Evolutionary conservation across 2,113 vertebrate genomes (phyloP), one percentile per base, ranked within the genome.

Genomic region (Pagrus major): DNA sequence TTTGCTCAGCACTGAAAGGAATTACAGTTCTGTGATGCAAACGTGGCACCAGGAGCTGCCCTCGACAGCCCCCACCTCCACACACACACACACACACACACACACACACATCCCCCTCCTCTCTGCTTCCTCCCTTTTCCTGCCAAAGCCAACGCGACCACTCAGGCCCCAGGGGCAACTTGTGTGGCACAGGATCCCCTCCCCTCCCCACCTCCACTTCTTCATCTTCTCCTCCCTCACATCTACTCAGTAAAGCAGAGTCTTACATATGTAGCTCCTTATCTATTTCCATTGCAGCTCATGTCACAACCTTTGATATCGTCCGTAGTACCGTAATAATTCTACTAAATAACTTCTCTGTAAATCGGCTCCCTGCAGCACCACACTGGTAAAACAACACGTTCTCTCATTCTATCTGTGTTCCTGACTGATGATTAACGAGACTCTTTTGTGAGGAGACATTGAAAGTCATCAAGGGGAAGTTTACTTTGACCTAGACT

Each of bases 21-120:
- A 88, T 88, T 67, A 83, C 78, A 92, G 89, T 92, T 87, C 83
- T 82, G 84, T 91, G 89, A 91, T 94, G 93, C 59, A 90, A 93
- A 94, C 93, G 94, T 95, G 94, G 94, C 94, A 93, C 83, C 88
- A 72, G 6, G 35, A 84, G 81, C 80, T 77, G 85, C 76, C 88
- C 75, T 66, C 69, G 1, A 29, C 69, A 23, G 39, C 72, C 84
- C 60, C 54, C 29, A 55, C 55, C 25, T 12, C 41, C 27, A 33
- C 74, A 51, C 64, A 75, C 51, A 60, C 52, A 79, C 59, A 66
- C 54, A 58, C 35, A 33, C 58, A 60, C 35, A 44, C 49, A 52
- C 67, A 76, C 71, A 75, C 71, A 83, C 54, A 70, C 39, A 23
- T 5, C 39, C 71, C 70, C 78, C 85, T 71, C 69, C 74, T 84